Percentiles rank a stretch among this genome's conserved stretches.
phyloP scores from a whole-genome alignment of 2,113 vertebrate genomes.

The Pterocles orientalis region DNA sequence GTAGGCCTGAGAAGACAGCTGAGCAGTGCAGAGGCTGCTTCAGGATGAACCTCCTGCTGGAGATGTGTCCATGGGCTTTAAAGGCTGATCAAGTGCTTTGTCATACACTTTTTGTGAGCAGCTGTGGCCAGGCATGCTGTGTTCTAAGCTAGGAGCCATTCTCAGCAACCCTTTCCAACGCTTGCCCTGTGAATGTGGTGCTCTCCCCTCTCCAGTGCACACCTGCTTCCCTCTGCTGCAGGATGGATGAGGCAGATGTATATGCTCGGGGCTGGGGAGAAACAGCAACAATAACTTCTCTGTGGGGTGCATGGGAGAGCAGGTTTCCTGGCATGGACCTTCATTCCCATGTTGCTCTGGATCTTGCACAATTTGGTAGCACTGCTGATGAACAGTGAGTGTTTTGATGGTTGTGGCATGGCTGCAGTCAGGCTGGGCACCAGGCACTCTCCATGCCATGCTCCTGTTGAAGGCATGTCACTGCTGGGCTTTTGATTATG shows the following conservation, averaged over 20 bases:
- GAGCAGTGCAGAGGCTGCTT: not conserved
- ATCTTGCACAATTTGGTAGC: not conserved
- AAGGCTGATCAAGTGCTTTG: not conserved
- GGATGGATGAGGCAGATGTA: not conserved
- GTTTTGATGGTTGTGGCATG: not conserved
- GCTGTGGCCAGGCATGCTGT: not conserved
- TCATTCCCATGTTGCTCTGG: not conserved
- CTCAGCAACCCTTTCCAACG: not conserved
- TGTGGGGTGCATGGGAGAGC: not conserved
- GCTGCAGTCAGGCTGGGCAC: not conserved
- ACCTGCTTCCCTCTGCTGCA: not conserved
- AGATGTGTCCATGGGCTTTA: not conserved
- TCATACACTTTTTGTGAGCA: not conserved
- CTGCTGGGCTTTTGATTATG: not conserved
- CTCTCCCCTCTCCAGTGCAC: not conserved
- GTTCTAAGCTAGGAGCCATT: not conserved
- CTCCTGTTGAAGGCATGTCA: not conserved
- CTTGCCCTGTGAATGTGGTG: not conserved
- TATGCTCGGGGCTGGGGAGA: not conserved
- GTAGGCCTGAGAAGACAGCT: not conserved
- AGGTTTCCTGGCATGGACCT: not conserved
- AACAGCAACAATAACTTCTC: not conserved
- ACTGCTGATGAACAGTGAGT: rapidly evolving
- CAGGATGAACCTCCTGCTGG: not conserved
- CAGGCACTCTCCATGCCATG: rapidly evolving